A percentile compares a stretch with the other conserved stretches of the same genome.
Conservation (phyloP, 2,113 vertebrate genomes). For the Hemibagrus wyckioides region DNA sequence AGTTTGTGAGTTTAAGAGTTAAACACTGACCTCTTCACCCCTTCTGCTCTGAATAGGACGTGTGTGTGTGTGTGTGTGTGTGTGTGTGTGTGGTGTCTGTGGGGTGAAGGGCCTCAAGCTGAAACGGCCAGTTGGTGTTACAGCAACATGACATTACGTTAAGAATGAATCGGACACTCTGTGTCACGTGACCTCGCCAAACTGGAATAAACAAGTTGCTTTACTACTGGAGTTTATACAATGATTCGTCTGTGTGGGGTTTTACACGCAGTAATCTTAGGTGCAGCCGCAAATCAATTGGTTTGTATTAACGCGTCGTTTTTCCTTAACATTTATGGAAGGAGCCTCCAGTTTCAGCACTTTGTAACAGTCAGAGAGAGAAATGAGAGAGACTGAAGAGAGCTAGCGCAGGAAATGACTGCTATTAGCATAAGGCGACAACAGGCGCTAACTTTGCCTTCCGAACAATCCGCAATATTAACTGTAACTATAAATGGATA, state of each 20-base stretch:
- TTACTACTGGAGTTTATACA: neutral
- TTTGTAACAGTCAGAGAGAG: neutral
- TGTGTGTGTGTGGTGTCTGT: too few species aligned
- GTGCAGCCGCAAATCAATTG: neutral
- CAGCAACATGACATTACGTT: neutral
- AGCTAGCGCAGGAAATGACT: too few species aligned
- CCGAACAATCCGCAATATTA: neutral
- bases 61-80: neutral
- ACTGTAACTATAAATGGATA: neutral
- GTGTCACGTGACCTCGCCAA: neutral
- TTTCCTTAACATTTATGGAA: neutral
- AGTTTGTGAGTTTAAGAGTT: slow-evolving; percentile 17
- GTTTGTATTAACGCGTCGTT: neutral
- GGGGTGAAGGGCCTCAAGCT: neutral
- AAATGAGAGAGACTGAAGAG: neutral
- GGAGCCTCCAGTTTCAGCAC: neutral
- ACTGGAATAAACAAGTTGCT: neutral
- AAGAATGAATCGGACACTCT: neutral
- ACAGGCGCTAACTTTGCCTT: neutral
- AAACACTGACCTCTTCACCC: slow-evolving; percentile 45
- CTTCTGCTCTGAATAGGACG: slow-evolving; percentile 23
- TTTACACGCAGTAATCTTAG: too few species aligned
- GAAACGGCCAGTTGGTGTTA: neutral
- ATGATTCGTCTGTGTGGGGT: neutral
- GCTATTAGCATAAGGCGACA: neutral